Conservation (phyloP, 2,888 invertebrate genomes). For the Xanthia icteritia region DNA sequence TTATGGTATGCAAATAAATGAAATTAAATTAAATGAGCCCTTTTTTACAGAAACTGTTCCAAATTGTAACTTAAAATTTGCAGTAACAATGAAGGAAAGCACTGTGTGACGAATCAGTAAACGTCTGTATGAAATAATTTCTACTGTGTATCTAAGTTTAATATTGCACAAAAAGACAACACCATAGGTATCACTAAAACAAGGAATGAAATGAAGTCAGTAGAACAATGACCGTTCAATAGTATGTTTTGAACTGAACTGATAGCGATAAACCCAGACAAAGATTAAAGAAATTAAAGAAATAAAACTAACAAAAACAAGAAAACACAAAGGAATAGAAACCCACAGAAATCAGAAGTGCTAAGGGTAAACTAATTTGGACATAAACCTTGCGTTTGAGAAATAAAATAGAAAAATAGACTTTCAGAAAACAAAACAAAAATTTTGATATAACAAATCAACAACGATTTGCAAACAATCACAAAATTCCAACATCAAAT, state of each 20-base stretch:
- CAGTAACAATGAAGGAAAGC: neutral
- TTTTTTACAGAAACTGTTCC: too few relatives aligned
- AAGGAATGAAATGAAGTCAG: conserved; percentile 8
- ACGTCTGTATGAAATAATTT: neutral
- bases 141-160: neutral
- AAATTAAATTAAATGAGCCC: too few relatives aligned
- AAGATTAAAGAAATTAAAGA: conserved; percentile 11
- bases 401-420: conserved; percentile 5
- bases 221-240: conserved; percentile 28
- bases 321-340: conserved; percentile 19
- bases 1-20: too few relatives aligned
- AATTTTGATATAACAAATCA: neutral
- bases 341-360: conserved; percentile 18
- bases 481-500: too few relatives aligned
- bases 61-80: neutral
- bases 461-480: neutral
- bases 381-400: conserved; percentile 1
- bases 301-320: conserved; percentile 41
- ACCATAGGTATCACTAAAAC: conserved; percentile 22
- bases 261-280: conserved; percentile 8
- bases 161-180: neutral
- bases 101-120: neutral
- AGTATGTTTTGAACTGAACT: conserved; percentile 27
- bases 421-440: conserved; percentile 10
- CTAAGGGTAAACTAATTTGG: neutral